These are phyloP conservation scores for Leptosomus discolor DNA, from an alignment of 2,113 vertebrate species.

Conservation along the genomic window DNA sequence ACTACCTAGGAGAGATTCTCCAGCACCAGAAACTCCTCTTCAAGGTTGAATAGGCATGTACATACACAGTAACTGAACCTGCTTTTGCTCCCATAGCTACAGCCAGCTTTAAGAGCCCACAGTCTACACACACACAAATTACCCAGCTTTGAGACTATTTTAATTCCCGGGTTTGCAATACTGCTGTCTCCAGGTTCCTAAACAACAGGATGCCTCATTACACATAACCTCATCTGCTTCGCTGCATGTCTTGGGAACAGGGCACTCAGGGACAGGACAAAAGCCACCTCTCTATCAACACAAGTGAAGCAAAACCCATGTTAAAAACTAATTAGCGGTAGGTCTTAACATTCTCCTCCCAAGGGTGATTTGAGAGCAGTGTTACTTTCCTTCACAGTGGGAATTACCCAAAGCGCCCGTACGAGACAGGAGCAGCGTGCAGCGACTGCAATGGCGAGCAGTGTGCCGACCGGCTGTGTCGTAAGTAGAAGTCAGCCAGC, in stretches of 20 bases:
- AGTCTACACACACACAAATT: not conserved
- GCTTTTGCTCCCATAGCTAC: not conserved
- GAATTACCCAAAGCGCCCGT: not conserved
- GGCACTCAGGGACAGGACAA: not conserved
- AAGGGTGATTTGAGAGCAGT: not conserved
- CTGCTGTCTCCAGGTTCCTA: not conserved
- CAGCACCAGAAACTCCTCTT: not conserved
- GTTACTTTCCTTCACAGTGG: not conserved
- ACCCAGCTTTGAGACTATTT: not conserved
- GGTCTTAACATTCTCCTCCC: not conserved
- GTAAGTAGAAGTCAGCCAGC: conserved; percentile 41
- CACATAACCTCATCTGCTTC: not conserved
- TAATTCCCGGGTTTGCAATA: not conserved
- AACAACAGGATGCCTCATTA: not conserved
- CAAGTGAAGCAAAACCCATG: not conserved
- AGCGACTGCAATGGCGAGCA: not conserved
- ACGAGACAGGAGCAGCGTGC: not conserved
- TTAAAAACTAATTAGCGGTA: not conserved
- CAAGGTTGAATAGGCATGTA: not conserved
- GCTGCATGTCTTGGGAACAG: not conserved
- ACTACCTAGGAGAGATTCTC: not conserved
- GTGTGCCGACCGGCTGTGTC: not conserved
- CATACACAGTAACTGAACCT: not conserved
- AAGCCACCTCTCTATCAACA: not conserved
- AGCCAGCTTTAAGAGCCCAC: not conserved